Percentiles rank a stretch among this genome's conserved stretches.
Conservation (phyloP, 2,797 vertebrate species). For the Gadopsis bispinosus region DNA sequence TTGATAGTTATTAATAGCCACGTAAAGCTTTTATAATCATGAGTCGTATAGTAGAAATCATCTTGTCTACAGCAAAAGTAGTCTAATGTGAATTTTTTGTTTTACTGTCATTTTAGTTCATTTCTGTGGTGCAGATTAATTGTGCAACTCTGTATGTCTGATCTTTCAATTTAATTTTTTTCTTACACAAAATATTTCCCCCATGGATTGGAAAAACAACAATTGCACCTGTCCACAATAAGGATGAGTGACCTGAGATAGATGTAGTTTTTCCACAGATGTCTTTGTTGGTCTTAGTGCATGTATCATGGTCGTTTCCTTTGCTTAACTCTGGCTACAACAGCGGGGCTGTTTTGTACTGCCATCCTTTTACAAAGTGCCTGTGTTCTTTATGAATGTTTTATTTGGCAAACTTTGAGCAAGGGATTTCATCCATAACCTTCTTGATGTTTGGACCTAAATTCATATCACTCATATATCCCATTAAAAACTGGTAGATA, state of each 20-base stretch:
- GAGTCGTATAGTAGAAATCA: constrained; percentile 36
- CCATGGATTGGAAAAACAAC: constrained; percentile 46
- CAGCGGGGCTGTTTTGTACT: constrained; percentile 75
- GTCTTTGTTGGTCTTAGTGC: constrained; percentile 30
- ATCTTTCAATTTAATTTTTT: constrained; percentile 41
- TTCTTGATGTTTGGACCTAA: constrained; percentile 45
- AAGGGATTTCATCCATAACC: constrained; percentile 34
- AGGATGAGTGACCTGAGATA: constrained; percentile 40
- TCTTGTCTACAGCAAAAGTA: constrained; percentile 39
- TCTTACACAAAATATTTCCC: constrained; percentile 8
- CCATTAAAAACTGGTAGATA: constrained; percentile 37
- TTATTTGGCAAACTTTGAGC: constrained; percentile 43
- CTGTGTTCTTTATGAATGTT: constrained; percentile 46
- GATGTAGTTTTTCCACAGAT: constrained; percentile 53
- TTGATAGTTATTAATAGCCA: constrained; percentile 43
- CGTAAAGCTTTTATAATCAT: constrained; percentile 43
- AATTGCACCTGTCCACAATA: constrained; percentile 38
- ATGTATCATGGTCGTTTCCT: constrained; percentile 40
- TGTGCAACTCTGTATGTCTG: constrained; percentile 39
- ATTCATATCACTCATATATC: constrained; percentile 57
- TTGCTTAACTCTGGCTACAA: constrained; percentile 47
- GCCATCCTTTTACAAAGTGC: constrained; percentile 44
- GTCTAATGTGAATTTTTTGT: constrained; percentile 58
- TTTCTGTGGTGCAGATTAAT: constrained; percentile 57
- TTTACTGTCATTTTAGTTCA: constrained; percentile 57